A percentile compares a stretch with the other conserved stretches of the same genome.
Conservation (phyloP, 2,797 vertebrate species). For the Coranthus polyacanthus region DNA sequence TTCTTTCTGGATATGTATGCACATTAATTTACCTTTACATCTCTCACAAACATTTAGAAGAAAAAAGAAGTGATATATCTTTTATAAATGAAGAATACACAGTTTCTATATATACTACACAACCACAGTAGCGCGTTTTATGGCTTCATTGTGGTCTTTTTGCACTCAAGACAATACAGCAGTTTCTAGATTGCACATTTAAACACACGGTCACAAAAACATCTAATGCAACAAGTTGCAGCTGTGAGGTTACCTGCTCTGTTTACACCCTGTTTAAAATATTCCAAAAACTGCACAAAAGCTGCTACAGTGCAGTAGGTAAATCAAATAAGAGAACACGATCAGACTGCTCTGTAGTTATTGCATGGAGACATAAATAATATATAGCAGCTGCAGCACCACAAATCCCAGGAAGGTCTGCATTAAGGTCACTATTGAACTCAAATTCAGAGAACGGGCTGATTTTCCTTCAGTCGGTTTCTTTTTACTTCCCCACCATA, state of each 20-base stretch:
- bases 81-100: constrained; percentile 11
- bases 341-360: constrained; percentile 13
- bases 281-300: background rate
- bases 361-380: constrained; percentile 14
- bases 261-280: background rate
- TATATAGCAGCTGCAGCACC: constrained; percentile 52
- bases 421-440: constrained; percentile 38
- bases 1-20: no score
- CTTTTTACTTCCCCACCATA: constrained; percentile 88
- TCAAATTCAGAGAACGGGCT: constrained; percentile 26
- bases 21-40: constrained; percentile 3
- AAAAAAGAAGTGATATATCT: background rate
- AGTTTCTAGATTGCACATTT: constrained; percentile 38
- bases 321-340: constrained; percentile 12
- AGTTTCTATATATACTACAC: constrained; percentile 31
- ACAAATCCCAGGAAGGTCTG: constrained; percentile 20
- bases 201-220: constrained; percentile 27
- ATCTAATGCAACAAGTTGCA: constrained; percentile 12
- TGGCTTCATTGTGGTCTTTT: constrained; percentile 15
- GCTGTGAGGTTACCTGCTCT: no score
- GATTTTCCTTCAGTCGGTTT: constrained; percentile 14
- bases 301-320: constrained; percentile 14
- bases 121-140: constrained; percentile 25
- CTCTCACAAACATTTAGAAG: background rate
- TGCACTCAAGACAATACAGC: constrained; percentile 26